phyloP scores from a whole-genome alignment of 30 jellyfish, hydroid and myxozoan species.

The Nemopilema nomurai region DNA sequence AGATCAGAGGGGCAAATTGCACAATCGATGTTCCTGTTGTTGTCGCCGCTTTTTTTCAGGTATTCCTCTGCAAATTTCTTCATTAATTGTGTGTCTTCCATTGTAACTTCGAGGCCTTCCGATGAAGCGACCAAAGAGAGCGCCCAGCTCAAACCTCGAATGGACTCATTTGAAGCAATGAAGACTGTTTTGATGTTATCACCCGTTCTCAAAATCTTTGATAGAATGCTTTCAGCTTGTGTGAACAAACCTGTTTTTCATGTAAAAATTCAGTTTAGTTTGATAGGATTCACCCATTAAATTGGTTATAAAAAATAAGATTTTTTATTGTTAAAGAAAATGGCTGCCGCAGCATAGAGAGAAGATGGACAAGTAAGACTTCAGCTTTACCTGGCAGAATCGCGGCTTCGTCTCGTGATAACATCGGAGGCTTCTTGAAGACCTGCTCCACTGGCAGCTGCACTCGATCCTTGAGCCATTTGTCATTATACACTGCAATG shows the following conservation, averaged over 20 bases:
- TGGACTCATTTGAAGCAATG: conserved; percentile 11
- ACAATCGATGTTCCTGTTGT: conserved; percentile 5
- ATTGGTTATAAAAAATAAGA: too few relatives aligned
- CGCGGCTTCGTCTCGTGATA: conserved; percentile 18
- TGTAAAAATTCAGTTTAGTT: not conserved
- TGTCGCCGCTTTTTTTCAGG: conserved; percentile 21
- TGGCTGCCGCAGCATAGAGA: too few relatives aligned
- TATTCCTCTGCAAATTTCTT: conserved; percentile 16
- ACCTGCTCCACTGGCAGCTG: conserved; percentile 12
- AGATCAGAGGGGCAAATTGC: conserved; percentile 15
- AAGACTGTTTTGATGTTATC: conserved; percentile 10
- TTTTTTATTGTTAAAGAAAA: too few relatives aligned
- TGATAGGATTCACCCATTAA: too few relatives aligned
- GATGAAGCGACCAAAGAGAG: conserved; percentile 42
- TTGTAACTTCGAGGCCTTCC: conserved; percentile 36
- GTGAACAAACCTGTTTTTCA: conserved; percentile 17
- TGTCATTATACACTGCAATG: conserved; percentile 38
- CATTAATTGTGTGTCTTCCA: conserved; percentile 17
- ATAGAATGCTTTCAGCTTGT: conserved; percentile 35
- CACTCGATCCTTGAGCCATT: conserved; percentile 45
- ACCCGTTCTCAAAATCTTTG: not conserved
- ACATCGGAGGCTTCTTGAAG: conserved; percentile 12
- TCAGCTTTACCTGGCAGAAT: not conserved
- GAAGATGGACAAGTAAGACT: too few relatives aligned
- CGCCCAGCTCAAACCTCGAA: conserved; percentile 53